A percentile compares a stretch with the other conserved stretches of the same genome.
These are phyloP conservation scores for Drosophila suzukii DNA, from an alignment of 1,140 invertebrate genomes.

Conservation along the genomic window DNA sequence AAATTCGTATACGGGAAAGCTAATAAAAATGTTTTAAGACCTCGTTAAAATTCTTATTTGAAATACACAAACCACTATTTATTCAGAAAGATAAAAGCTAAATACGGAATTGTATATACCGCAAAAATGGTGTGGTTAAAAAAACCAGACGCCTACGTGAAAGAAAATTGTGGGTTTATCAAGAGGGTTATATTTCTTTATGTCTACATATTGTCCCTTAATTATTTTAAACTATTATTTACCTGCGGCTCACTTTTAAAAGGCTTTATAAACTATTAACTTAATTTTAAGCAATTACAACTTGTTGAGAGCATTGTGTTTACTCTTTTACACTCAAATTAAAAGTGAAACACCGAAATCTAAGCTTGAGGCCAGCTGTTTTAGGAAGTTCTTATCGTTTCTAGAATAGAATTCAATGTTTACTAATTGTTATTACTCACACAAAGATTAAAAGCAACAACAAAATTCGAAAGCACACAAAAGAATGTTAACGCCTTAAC, in stretches of 20 bases:
- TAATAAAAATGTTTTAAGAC: constrained; percentile 14
- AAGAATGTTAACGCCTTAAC: no score
- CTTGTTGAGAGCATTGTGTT: no score
- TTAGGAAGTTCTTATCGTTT: background rate
- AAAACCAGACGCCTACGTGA: no score
- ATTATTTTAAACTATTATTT: no score
- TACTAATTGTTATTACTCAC: background rate
- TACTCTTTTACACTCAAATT: background rate
- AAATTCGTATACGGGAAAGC: background rate
- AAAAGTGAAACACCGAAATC: background rate
- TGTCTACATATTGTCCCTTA: no score
- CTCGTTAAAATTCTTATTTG: background rate
- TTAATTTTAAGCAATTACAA: no score
- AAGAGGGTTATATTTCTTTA: no score
- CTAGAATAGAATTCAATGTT: background rate
- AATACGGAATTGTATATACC: background rate
- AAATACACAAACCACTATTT: background rate
- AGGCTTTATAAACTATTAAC: no score
- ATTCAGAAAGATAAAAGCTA: background rate
- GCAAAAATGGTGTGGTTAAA: no score
- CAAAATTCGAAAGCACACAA: no score
- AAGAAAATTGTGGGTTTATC: no score
- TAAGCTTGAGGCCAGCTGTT: background rate
- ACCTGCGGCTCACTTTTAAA: no score
- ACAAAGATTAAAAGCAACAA: background rate